phyloP scores from a whole-genome alignment of 2,113 vertebrate species.

The Petromus typicus region DNA sequence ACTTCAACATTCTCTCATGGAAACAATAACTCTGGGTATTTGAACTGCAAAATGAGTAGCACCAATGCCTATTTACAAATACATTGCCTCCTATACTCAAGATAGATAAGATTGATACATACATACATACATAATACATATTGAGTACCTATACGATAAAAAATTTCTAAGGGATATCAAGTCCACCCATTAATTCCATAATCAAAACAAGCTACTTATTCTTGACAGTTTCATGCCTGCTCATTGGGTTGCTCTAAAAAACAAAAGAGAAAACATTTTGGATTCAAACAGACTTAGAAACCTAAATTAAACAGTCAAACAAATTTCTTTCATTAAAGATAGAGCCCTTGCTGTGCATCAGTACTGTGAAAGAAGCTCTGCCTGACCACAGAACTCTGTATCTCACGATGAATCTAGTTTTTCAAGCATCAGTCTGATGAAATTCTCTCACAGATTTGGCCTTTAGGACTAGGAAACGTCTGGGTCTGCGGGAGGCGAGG shows the following conservation, averaged over 20 bases:
- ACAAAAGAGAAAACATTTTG: not conserved
- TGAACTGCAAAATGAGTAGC: slow-evolving; percentile 18
- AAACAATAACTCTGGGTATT: not conserved
- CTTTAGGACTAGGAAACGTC: not conserved
- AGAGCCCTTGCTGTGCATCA: not conserved
- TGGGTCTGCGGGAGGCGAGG: not conserved
- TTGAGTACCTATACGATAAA: not conserved
- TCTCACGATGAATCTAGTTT: not conserved
- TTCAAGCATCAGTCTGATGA: not conserved
- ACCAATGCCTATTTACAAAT: slow-evolving; percentile 14
- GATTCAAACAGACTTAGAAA: slow-evolving; percentile 43
- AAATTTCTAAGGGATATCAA: not conserved
- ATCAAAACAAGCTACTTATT: slow-evolving; percentile 52
- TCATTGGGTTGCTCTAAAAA: slow-evolving; percentile 13
- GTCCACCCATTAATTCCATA: not conserved
- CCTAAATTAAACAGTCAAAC: not conserved
- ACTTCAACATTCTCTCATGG: not conserved
- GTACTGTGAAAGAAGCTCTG: not conserved
- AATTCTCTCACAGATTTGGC: not conserved
- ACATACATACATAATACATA: not conserved
- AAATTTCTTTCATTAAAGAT: not conserved
- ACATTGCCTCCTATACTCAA: not conserved
- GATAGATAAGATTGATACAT: no score
- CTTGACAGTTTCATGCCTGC: slow-evolving; percentile 4
- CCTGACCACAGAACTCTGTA: not conserved